Base-by-base conservation (phyloP, 1,140 invertebrate species). In the Rhopalosiphum padi region DNA sequence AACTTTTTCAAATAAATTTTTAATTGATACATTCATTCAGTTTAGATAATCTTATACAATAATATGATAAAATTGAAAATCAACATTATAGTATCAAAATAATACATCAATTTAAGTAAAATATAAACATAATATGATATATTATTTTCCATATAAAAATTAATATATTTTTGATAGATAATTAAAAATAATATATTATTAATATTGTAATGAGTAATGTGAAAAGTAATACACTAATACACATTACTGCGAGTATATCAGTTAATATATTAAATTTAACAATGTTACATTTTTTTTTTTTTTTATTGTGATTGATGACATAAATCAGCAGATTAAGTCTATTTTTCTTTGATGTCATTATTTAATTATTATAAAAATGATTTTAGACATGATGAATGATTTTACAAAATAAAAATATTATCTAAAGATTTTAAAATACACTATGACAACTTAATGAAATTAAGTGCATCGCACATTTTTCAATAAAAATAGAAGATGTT, bases 241-340 rank as follows among this genome's bases (percentile, higher is more conserved):
- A 77, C 60, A 77, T 77, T 77, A 77, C 60, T 77, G n/a, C 60
- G n/a, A 77, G 30, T 77, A 77, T 77, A 77, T 77, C 60, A 77
- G 60, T 77, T 77, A 77, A 77, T 77, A 77, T 77, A 77, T 77
- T 77, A 77, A 77, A 77, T 77, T 77, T 77, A 77, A 77, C 30
- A 77, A 77, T 77, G 60, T 77, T 77, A 77, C n/a, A 77, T 77
- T 77, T 18, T 5, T 51, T 15, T 37, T 15, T 37, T 46, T 77
- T 77, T 68, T 11, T 68, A 68, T 68, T 5, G 15, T 77, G 3
- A 68, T n/a, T 68, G 30, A 68, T 68, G 15, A 68, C 60, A 68
- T n/a, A n/a, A 77, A 77, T n/a, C 4, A 77, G 30, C 25, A 68
- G 30, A 68, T 15, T 9, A 77, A 77, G n/a, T 77, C n/a, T n/a